Percentiles rank a stretch among this genome's conserved stretches.
Conservation (phyloP, 2,888 invertebrate genomes). For the Meganola albula region DNA sequence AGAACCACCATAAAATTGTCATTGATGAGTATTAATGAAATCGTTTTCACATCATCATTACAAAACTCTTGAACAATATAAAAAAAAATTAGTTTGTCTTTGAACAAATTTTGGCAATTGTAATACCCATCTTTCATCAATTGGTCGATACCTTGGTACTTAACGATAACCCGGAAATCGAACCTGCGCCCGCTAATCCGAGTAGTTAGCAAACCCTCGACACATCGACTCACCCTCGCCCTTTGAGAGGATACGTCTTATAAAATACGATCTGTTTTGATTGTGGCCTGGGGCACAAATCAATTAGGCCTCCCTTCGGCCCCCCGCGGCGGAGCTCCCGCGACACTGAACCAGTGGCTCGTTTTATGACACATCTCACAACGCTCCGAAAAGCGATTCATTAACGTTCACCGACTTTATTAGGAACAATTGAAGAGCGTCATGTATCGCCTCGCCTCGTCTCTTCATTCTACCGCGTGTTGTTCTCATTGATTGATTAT, state of each 20-base stretch:
- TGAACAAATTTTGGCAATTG: no score
- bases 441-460: no score
- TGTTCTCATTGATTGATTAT: conserved; percentile 43
- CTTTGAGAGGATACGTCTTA: conserved; percentile 69
- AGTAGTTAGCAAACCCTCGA: conserved; percentile 15
- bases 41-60: no score
- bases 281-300: conserved; percentile 79
- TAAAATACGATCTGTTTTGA: conserved; percentile 79
- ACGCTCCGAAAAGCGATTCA: conserved; percentile 62
- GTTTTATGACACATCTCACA: conserved; percentile 75
- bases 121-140: no score
- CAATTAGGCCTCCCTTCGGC: conserved; percentile 69
- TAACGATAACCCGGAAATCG: conserved; percentile 40
- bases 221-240: conserved; percentile 52
- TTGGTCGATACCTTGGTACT: not conserved
- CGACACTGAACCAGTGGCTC: conserved; percentile 75
- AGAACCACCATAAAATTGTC: no score
- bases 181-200: conserved; percentile 29
- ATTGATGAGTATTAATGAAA: no score
- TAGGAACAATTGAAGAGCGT: conserved; percentile 57
- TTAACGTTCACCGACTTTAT: conserved; percentile 74
- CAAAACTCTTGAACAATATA: no score
- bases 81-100: no score
- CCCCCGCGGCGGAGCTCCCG: conserved; percentile 54
- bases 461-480: conserved; percentile 33